phyloP scores from a whole-genome alignment of 2,113 vertebrate species.

The Shinisaurus crocodilurus region DNA sequence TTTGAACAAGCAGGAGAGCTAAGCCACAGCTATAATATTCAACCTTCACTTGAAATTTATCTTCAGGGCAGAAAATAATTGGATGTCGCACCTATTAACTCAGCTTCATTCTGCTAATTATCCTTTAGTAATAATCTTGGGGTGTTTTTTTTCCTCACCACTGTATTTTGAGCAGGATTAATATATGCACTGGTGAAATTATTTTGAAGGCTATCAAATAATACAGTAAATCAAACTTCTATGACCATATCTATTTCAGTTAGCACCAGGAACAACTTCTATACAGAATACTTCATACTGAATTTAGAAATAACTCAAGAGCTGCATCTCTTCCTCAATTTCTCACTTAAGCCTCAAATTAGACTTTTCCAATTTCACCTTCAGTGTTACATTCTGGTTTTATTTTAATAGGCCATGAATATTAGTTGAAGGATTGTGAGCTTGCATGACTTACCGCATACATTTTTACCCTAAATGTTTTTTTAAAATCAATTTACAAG shows the following conservation, averaged over 20 bases:
- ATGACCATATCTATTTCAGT: slow-evolving; percentile 19
- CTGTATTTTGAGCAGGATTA: slow-evolving; percentile 75
- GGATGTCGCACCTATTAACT: slow-evolving; percentile 83
- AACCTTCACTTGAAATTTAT: slow-evolving; percentile 76
- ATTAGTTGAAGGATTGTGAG: background rate
- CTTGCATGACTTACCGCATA: background rate
- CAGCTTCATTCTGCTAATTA: slow-evolving; percentile 84
- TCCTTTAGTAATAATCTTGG: slow-evolving; percentile 68
- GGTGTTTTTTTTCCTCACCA: slow-evolving; percentile 56
- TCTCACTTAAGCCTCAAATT: slow-evolving; percentile 21
- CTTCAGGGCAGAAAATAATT: slow-evolving; percentile 84
- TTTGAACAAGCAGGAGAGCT: slow-evolving; percentile 63
- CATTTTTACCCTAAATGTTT: background rate
- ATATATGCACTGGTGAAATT: slow-evolving; percentile 71
- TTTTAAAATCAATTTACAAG: background rate
- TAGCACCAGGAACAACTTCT: slow-evolving; percentile 24
- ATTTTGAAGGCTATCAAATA: slow-evolving; percentile 73
- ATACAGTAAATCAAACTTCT: slow-evolving; percentile 59
- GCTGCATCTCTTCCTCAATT: background rate
- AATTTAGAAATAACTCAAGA: slow-evolving; percentile 16
- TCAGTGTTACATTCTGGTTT: background rate
- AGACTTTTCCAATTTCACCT: background rate
- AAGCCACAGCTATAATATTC: slow-evolving; percentile 64
- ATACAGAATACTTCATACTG: slow-evolving; percentile 16
- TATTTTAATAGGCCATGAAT: background rate